These are phyloP conservation scores for Hirudo medicinalis DNA, from an alignment of 1,140 invertebrate genomes.

Conservation along the genomic window DNA sequence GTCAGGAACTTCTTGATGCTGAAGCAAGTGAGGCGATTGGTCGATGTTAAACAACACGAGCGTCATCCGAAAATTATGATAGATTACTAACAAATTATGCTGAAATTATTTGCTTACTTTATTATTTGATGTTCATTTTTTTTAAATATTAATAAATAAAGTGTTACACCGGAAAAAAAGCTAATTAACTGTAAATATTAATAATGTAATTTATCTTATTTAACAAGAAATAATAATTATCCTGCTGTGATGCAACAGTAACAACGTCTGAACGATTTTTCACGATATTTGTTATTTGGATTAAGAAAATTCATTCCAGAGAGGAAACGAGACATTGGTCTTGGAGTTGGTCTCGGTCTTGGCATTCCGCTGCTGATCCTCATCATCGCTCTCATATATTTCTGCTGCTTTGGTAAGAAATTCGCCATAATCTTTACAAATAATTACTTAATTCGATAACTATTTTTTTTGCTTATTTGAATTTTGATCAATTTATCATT, in stretches of 20 bases:
- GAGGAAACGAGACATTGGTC: background rate
- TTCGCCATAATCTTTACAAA: too few species aligned
- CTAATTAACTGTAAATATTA: background rate
- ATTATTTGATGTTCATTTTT: background rate
- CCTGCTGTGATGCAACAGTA: too few species aligned
- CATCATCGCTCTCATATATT: background rate
- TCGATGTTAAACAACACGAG: background rate
- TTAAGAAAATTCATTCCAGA: background rate
- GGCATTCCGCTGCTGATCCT: background rate
- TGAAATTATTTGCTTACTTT: too few species aligned
- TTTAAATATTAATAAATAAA: background rate
- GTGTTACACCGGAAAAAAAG: background rate
- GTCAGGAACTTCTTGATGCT: too few species aligned
- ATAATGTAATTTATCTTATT: too few species aligned
- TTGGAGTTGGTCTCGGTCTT: constrained; percentile 1
- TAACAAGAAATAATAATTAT: too few species aligned
- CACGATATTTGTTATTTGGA: background rate
- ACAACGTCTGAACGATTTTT: background rate
- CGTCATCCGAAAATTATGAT: too few species aligned
- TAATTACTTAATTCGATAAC: too few species aligned
- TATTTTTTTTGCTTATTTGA: background rate
- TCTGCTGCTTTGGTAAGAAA: background rate
- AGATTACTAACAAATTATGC: too few species aligned
- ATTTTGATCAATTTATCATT: background rate
- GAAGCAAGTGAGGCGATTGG: background rate